Evolutionary conservation across 2,888 invertebrate genomes (phyloP).

Genomic region (Mesorhabditis spiculigera): DNA sequence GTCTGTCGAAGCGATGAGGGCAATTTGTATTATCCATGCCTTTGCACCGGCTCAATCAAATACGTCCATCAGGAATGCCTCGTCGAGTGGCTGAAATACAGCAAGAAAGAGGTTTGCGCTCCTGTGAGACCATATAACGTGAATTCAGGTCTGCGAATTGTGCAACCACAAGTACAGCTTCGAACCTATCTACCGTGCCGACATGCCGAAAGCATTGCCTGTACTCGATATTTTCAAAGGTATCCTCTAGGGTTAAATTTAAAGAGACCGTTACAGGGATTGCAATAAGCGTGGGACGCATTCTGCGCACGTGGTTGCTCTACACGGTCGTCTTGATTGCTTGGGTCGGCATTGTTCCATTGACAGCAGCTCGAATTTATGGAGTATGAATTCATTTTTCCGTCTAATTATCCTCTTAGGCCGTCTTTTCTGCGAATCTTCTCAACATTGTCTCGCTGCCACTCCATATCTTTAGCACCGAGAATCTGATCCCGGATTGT

Average conservation of each 20-base stretch:
- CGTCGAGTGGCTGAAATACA: conserved; percentile 95
- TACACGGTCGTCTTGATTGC: conserved; percentile 93
- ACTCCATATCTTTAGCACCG: conserved; percentile 38
- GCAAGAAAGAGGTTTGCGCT: conserved; percentile 15
- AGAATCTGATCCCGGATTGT: conserved; percentile 65
- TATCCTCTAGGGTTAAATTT: conserved; percentile 64
- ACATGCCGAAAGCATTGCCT: conserved; percentile 96
- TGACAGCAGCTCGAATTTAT: conserved; percentile 33
- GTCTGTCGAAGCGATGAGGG: conserved; percentile 96
- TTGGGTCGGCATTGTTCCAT: conserved; percentile 78
- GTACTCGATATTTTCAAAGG: conserved; percentile 87
- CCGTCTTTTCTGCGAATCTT: conserved; percentile 44
- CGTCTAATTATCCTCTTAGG: conserved; percentile 13
- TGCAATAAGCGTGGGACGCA: conserved; percentile 70
- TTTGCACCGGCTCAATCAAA: conserved; percentile 97
- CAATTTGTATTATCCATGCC: conserved; percentile 94
- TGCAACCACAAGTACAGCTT: conserved; percentile 74
- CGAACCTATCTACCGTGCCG: conserved; percentile 97
- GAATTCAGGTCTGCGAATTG: conserved; percentile 76
- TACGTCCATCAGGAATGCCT: conserved; percentile 89
- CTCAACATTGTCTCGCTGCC: conserved; percentile 31
- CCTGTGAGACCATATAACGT: neutral
- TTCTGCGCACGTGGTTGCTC: conserved; percentile 92
- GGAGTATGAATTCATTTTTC: conserved; percentile 6
- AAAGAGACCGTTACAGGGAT: conserved; percentile 63